These are phyloP conservation scores for Bujurquina vittata DNA, from an alignment of 2,113 vertebrate genomes.

Conservation along the genomic window DNA sequence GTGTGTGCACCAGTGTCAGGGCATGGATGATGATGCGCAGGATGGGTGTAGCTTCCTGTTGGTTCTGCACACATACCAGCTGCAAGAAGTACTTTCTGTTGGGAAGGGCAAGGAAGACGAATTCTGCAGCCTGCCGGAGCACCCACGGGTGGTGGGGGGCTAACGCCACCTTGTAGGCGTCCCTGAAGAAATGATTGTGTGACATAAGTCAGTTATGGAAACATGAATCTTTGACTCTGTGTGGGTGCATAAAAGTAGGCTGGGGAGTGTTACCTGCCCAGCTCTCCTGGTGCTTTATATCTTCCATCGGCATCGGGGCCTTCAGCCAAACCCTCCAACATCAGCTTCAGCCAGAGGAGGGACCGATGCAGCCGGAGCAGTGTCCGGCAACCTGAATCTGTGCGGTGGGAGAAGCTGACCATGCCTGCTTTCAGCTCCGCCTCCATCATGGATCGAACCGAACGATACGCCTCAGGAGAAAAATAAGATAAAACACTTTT, in stretches of 20 bases:
- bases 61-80: slow-evolving; percentile 73
- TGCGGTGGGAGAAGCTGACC: slow-evolving; percentile 49
- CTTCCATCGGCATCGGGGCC: slow-evolving; percentile 31
- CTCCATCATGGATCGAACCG: slow-evolving; percentile 61
- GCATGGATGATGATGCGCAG: slow-evolving; percentile 67
- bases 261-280: slow-evolving; percentile 55
- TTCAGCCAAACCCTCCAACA: slow-evolving; percentile 62
- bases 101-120: slow-evolving; percentile 84
- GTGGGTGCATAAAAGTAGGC: background rate
- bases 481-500: background rate
- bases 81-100: slow-evolving; percentile 74
- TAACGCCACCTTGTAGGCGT: slow-evolving; percentile 82
- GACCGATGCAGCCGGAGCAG: slow-evolving; percentile 70
- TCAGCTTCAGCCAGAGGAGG: slow-evolving; percentile 65
- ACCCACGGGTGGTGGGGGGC: slow-evolving; percentile 86
- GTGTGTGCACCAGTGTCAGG: slow-evolving; percentile 48
- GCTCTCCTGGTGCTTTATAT: slow-evolving; percentile 55
- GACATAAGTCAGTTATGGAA: background rate
- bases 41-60: slow-evolving; percentile 63
- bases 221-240: background rate
- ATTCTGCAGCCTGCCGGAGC: slow-evolving; percentile 76
- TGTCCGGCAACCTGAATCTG: slow-evolving; percentile 65
- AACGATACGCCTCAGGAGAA: slow-evolving; percentile 47
- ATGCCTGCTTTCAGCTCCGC: slow-evolving; percentile 47
- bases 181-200: slow-evolving; percentile 31